phyloP scores from a whole-genome alignment of 2,113 vertebrate species.

The Sprattus sprattus region DNA sequence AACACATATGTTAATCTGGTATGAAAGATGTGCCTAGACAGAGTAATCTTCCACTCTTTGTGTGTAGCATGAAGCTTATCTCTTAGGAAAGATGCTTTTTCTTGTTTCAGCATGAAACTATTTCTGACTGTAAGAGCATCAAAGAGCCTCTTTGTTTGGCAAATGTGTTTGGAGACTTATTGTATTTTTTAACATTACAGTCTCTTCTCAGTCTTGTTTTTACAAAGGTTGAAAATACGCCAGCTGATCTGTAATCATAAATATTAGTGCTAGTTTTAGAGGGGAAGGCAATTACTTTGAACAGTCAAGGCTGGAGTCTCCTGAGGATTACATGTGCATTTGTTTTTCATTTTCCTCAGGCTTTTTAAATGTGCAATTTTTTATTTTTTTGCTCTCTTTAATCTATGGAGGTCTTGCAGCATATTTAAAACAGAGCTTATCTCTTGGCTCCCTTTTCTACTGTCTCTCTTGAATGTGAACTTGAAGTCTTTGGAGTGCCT shows the following conservation, averaged over 20 bases:
- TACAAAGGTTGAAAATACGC: constrained; percentile 45
- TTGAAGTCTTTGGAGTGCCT: constrained; percentile 49
- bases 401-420: constrained; percentile 57
- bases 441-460: constrained; percentile 49
- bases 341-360: constrained; percentile 63
- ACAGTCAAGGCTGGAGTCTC: constrained; percentile 55
- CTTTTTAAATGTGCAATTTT: constrained; percentile 58
- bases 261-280: constrained; percentile 59
- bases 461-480: constrained; percentile 51
- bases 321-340: constrained; percentile 63
- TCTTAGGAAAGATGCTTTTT: constrained; percentile 72
- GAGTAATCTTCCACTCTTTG: constrained; percentile 71
- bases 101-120: constrained; percentile 76
- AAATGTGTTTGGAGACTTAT: constrained; percentile 75
- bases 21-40: constrained; percentile 74
- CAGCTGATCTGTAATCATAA: constrained; percentile 57
- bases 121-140: constrained; percentile 75
- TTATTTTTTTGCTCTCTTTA: constrained; percentile 51
- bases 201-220: constrained; percentile 46
- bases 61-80: constrained; percentile 74
- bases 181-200: constrained; percentile 63
- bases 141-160: constrained; percentile 76
- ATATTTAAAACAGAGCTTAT: constrained; percentile 59
- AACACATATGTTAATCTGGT: constrained; percentile 70
- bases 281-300: constrained; percentile 62